Conservation (phyloP, 35 echinoderm and acorn worm genomes). For the Ophiothrix spiculata region DNA sequence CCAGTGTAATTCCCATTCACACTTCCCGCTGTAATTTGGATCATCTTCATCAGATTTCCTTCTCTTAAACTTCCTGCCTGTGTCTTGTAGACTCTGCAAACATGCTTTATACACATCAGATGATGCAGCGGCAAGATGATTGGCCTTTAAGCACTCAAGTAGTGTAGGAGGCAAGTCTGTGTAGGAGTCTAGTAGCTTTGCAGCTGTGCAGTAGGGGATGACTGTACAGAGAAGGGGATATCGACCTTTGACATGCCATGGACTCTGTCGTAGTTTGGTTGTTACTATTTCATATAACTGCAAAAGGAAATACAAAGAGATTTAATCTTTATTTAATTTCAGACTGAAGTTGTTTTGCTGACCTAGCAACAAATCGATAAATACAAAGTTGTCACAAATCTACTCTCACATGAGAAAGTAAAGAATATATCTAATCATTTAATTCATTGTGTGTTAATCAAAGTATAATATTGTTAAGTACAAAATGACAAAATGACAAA, state of each 20-base stretch:
- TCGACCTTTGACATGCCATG: conserved; percentile 60
- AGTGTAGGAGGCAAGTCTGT: conserved; percentile 22
- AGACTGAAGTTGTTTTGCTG: too few species aligned
- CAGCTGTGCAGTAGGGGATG: conserved; percentile 27
- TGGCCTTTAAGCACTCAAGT: conserved; percentile 40
- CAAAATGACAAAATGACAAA: neutral
- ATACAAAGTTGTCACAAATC: neutral
- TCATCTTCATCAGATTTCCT: neutral
- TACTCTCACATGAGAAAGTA: too few species aligned
- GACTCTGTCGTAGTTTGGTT: conserved; percentile 29
- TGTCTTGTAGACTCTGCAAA: conserved; percentile 6
- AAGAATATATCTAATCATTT: neutral
- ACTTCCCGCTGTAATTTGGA: neutral
- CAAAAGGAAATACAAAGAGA: neutral
- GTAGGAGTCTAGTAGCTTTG: neutral
- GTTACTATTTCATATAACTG: conserved; percentile 28
- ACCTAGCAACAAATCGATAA: too few species aligned
- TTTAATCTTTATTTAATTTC: neutral
- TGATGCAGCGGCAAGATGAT: conserved; percentile 29
- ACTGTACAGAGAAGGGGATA: conserved; percentile 46
- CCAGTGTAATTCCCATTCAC: conserved; percentile 30
- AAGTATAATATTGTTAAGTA: neutral
- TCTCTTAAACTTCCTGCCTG: neutral
- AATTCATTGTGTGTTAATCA: neutral
- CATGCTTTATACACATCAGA: conserved; percentile 43